Conservation (phyloP, 2,888 invertebrate species). For the Apodemia mormo region DNA sequence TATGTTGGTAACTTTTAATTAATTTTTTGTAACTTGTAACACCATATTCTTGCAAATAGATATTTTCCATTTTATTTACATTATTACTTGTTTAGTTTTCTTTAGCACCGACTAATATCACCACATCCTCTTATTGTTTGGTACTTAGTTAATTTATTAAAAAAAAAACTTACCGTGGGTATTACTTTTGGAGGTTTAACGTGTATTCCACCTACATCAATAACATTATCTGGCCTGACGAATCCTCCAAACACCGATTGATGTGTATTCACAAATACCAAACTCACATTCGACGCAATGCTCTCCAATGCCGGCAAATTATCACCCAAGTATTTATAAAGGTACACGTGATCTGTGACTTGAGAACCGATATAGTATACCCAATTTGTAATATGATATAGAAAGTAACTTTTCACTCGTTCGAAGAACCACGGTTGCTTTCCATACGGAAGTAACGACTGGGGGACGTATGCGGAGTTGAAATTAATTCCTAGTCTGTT, state of each 20-base stretch:
- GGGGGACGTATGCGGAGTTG: constrained; percentile 76
- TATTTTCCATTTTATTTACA: no score
- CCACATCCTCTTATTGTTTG: no score
- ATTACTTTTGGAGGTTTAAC: constrained; percentile 73
- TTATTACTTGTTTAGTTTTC: no score
- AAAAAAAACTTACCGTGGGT: constrained; percentile 61
- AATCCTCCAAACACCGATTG: constrained; percentile 82
- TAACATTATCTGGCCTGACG: constrained; percentile 81
- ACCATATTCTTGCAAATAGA: no score
- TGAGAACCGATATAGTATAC: constrained; percentile 73
- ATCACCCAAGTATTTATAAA: constrained; percentile 76
- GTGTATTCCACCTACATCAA: constrained; percentile 86
- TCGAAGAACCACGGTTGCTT: constrained; percentile 73
- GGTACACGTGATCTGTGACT: constrained; percentile 67
- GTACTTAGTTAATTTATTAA: no score
- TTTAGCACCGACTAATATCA: no score
- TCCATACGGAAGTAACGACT: constrained; percentile 67
- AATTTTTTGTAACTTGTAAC: no score
- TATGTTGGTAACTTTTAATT: no score
- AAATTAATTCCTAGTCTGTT: constrained; percentile 74
- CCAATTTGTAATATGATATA: constrained; percentile 70
- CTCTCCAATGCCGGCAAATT: constrained; percentile 78
- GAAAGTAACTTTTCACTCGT: constrained; percentile 62
- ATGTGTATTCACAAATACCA: constrained; percentile 85
- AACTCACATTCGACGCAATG: constrained; percentile 79